Evolutionary conservation across 2,888 invertebrate species (phyloP).

Genomic region (Latheticus oryzae): DNA sequence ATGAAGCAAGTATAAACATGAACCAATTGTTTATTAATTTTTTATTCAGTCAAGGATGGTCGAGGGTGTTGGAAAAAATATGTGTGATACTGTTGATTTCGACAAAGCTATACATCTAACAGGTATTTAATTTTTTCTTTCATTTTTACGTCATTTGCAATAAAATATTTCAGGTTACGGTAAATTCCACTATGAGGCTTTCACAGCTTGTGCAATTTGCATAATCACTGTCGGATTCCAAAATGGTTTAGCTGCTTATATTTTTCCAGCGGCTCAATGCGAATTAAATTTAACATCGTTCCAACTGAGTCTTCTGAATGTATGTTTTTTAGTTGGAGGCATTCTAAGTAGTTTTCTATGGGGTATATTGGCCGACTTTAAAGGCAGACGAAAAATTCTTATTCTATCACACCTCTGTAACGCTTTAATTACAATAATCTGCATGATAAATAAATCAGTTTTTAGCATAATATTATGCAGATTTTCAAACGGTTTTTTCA

Average conservation of each 20-base stretch:
- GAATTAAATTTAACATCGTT: conserved; percentile 75
- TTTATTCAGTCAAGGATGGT: not conserved
- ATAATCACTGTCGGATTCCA: conserved; percentile 75
- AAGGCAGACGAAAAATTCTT: conserved; percentile 73
- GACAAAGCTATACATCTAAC: conserved; percentile 45
- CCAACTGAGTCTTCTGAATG: conserved; percentile 77
- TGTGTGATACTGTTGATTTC: conserved; percentile 41
- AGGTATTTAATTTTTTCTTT: conserved; percentile 38
- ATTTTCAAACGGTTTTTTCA: conserved; percentile 73
- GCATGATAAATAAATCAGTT: conserved; percentile 46
- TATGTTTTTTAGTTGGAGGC: conserved; percentile 78
- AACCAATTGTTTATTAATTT: not conserved
- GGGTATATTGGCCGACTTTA: conserved; percentile 82
- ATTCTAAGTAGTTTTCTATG: conserved; percentile 81
- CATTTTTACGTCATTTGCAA: conserved; percentile 4
- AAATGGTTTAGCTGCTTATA: conserved; percentile 77
- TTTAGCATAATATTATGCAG: conserved; percentile 65
- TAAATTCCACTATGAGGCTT: conserved; percentile 73
- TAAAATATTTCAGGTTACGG: conserved; percentile 71
- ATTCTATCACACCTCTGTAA: conserved; percentile 62
- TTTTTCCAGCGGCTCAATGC: conserved; percentile 78
- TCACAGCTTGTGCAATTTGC: conserved; percentile 74
- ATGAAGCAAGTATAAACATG: conserved; percentile 11
- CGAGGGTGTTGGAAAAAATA: conserved; percentile 6
- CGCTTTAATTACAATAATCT: conserved; percentile 65